These are phyloP conservation scores for Syrista parreyssii DNA, from an alignment of 2,888 invertebrate genomes.

Conservation along the genomic window DNA sequence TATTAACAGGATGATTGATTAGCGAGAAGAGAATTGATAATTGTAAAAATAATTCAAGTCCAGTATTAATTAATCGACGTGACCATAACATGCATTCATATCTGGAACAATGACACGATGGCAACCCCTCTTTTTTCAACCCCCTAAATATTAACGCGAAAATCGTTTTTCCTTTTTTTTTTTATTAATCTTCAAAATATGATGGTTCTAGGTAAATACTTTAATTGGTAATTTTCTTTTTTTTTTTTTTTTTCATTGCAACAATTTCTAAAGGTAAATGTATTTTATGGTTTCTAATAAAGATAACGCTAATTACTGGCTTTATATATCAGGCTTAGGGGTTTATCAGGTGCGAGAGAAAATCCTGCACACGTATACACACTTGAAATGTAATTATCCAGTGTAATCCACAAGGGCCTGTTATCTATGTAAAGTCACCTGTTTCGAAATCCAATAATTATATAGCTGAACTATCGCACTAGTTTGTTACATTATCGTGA, in stretches of 20 bases:
- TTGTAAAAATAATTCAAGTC: neutral
- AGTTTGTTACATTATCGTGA: neutral
- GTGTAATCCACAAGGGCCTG: neutral
- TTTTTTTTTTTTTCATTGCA: neutral
- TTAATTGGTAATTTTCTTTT: neutral
- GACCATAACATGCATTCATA: neutral
- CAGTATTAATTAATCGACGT: neutral
- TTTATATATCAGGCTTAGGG: neutral
- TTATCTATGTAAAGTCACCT: neutral
- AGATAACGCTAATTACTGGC: neutral
- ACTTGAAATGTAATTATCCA: neutral
- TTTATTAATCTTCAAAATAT: neutral
- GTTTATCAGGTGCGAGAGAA: neutral
- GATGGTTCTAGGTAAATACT: neutral
- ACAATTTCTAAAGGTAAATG: neutral
- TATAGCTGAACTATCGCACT: neutral
- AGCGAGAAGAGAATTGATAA: neutral
- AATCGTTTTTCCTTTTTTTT: neutral
- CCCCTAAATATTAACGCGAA: neutral
- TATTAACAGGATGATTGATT: neutral
- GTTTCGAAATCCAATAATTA: constrained; percentile 1
- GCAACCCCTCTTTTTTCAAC: neutral
- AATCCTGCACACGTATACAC: neutral
- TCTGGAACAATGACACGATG: neutral
- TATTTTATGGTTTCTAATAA: neutral